Base-by-base conservation (phyloP, 53 echinoderm and acorn worm species). In the Luidia sarsii region DNA sequence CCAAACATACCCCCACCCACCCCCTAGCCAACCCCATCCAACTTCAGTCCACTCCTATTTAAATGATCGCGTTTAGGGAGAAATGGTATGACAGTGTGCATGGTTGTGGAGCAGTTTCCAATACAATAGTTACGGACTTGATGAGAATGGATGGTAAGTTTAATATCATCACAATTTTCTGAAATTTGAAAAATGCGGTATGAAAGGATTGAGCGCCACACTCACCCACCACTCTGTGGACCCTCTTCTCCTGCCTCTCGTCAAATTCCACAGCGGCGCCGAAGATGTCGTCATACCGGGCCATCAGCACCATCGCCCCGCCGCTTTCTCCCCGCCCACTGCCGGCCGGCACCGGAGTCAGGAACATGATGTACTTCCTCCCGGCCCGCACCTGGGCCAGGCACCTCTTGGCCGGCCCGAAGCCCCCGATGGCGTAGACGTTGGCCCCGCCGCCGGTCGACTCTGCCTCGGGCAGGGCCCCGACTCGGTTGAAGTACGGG, bases 311-410 rank as follows among this genome's bases (percentile, higher is more conserved):
- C 56, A 82, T 38, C 3, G 45, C 67, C n/a, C 52, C 57, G 22
- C 56, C 57, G 20, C 55, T 54, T n/a, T n/a, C n/a, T n/a, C n/a
- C n/a, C 39, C 57, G 56, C 20, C 57, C 56, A 14, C 39, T 37
- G 4, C 38, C 33, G 28, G 68, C 45, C 34, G 82, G 57, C 7
- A 67, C 54, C 36, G 82, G 22, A 4, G 82, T 68, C 68, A 82
- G 38, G 33, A 82, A 82, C 55, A 82, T 67, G 43, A 82, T 82
- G 68, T 82, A 82, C 57, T 82, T 68, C 37, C 39, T 11, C 27
- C 34, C 27, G 25, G 66, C 39, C 3, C 23, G 15, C 29, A 68
- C 82, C 57, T 82, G 39, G 19, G 67, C 31, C 19, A 68, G 57
- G 24, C 82, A 82, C 30, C 57, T 51, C 45, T 82, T 57, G 45